Evolutionary conservation across 2,888 invertebrate genomes (phyloP), one percentile per base, ranked within the genome.

Genomic region (Thecocarcelia acutangulata): DNA sequence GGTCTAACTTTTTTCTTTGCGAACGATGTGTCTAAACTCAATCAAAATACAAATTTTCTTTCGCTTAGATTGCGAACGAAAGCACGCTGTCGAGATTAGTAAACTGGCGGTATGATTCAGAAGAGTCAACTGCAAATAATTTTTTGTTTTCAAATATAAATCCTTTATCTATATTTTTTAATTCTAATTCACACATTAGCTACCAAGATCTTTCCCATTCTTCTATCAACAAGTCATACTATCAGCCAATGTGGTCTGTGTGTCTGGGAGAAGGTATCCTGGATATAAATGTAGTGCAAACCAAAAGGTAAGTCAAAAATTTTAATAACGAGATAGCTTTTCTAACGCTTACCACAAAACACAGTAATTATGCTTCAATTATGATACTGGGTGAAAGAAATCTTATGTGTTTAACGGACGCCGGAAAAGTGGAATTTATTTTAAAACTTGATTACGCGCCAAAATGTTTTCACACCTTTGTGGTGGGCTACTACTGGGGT

Each of bases 391-490:
- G 97, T 44, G 97, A 98, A 90, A 93, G 95, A 85, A 95, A 96
- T 90, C 92, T 98, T 15, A 97, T 94, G 87, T 95, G 95, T 87
- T 92, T 97, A 84, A 94, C 93, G 85, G 96, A 96, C 86, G 94
- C 93, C 85, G 98, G 97, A 9, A 93, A 94, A 69, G 91, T 97
- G 85, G 94, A 94, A 86, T 97, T 94, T 88, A 95, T 95, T 91
- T 95, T 97, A 87, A 95, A 95, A 87, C 93, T 98, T 83, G 97
- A 97, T 86, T 98, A 94, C 91, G 94, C 94, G 80, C 96, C 97
- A 0, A 92, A 94, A 83, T 96, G 95, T 87, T 95, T 95, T 88
- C 92, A 92, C 86, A 93, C 94, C 9, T 97, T 95, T 88, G 92
- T 94, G 9, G 92, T 94, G 85, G 95, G 94, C 84, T 93, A 93